Percentiles rank a stretch among this genome's conserved stretches.
These are phyloP conservation scores for Dipodomys ordii DNA, from an alignment of 2,113 vertebrate species.

Conservation along the genomic window DNA sequence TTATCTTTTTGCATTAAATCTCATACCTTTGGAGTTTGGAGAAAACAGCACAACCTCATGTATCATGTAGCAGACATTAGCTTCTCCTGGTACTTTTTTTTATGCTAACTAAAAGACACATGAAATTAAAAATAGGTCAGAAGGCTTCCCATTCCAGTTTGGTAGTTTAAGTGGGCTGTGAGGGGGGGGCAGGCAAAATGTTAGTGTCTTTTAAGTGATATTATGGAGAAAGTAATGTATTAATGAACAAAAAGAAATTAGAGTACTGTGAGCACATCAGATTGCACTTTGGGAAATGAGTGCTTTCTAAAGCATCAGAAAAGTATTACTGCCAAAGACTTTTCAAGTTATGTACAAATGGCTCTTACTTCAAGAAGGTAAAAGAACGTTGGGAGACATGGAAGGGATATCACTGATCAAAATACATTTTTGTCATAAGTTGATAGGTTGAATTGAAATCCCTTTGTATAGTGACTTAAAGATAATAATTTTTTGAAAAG, in stretches of 20 bases:
- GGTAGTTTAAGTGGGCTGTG: slow-evolving; percentile 49
- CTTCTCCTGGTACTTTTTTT: slow-evolving; percentile 57
- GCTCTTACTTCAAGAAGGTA: slow-evolving; percentile 58
- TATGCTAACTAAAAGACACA: slow-evolving; percentile 54
- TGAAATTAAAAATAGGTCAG: slow-evolving; percentile 71
- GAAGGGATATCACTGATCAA: too few relatives aligned
- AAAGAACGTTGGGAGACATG: neutral
- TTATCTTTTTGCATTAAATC: slow-evolving; percentile 72
- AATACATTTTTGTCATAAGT: too few relatives aligned
- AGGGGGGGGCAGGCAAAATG: neutral
- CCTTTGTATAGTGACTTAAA: too few relatives aligned
- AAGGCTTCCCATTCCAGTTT: slow-evolving; percentile 63
- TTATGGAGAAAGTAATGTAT: slow-evolving; percentile 49
- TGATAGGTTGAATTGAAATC: too few relatives aligned
- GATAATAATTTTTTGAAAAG: too few relatives aligned
- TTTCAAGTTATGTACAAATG: slow-evolving; percentile 47
- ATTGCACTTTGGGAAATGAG: slow-evolving; percentile 51
- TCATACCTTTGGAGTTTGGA: slow-evolving; percentile 61
- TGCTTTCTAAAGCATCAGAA: slow-evolving; percentile 57
- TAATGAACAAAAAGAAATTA: slow-evolving; percentile 39
- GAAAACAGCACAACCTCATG: slow-evolving; percentile 45
- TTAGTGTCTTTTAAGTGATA: slow-evolving; percentile 67
- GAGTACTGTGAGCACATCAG: neutral
- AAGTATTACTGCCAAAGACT: slow-evolving; percentile 48
- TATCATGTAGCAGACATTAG: slow-evolving; percentile 50